Base-by-base conservation (phyloP, 2,113 vertebrate genomes). In the Anolis sagrei region DNA sequence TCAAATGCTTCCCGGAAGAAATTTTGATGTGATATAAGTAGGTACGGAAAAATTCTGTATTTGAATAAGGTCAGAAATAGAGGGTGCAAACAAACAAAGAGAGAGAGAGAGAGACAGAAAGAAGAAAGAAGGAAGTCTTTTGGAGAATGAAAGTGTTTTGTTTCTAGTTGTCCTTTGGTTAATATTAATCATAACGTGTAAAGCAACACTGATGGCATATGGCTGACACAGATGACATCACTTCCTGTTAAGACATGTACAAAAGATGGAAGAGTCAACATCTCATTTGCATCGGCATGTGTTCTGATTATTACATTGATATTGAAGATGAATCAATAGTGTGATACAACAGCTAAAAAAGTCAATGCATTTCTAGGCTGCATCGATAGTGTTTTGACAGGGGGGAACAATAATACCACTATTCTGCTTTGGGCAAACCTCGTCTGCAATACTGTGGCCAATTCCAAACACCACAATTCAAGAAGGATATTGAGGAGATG, bases 121-220 rank as follows among this genome's bases (percentile, higher is more conserved):
- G 64, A 68, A 29, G 27, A 83, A 58, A 14, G 54, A 58, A 29
- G 39, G 49, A 36, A 49, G 90, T 92, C 91, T 92, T 92, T 94
- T 90, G 34, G 78, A 74, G 88, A 89, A 92, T 95, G 95, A 95
- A 92, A 88, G 90, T 90, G 88, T 93, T 80, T 92, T 90, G 92
- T 92, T 92, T 95, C 93, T 96, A 94, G 95, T 93, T 94, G 94
- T 93, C 93, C 91, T 93, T 58, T 94, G 95, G 95, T 97, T 97
- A 96, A 95, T 97, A 96, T 96, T 96, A 96, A 96, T 95, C 94
- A 96, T 94, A 87, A 94, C 93, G 92, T 96, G 94, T 94, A 94
- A 94, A 96, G 93, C 93, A 95, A 68, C 95, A 95, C 95, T 93
- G 94, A 95, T 96, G 92, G 92, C 93, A 94, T 95, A 95, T 96